Base-by-base conservation (phyloP, 2,113 vertebrate species). In the Zootoca vivipara region DNA sequence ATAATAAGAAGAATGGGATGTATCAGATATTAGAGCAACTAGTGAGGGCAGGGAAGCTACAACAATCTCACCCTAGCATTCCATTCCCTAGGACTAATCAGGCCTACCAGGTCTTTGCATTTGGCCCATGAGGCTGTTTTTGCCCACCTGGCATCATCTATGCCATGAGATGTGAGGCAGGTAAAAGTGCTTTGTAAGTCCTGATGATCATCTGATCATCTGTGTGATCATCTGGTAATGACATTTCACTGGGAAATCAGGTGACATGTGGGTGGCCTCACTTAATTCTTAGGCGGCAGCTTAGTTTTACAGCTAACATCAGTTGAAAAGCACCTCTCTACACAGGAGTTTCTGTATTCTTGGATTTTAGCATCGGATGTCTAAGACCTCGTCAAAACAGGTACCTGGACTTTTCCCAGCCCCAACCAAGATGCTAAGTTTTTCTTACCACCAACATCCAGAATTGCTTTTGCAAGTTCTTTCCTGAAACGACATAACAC, bases 401-500 rank as follows among this genome's bases (percentile, higher is more conserved):
- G 62, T 24, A 65, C 4, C 40, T 65, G 64, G 15, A 33, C 78
- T 67, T 78, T 67, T 22, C 64, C 62, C 56, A 46, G 18, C 18
- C 22, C 62, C 24, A 20, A 69, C 35, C n/a, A 86, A 89, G 83
- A 35, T 20, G 80, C 62, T 33, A 74, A 89, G 10, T 18, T 80
- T 13, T 88, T 89, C 97, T 97, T 98, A 98, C 98, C 98, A 93
- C 98, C 98, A 95, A 95, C 96, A 3, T 97, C 96, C 91, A 97
- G 88, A 85, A 98, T 87, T 28, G 92, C 93, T 95, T 96, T 96
- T 87, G 97, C 97, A 91, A 98, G 90, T 77, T 97, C 93, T 92
- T 96, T 96, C 95, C 98, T 98, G 95, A 89, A 97, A 97, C 2
- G 80, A 73, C 42, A 92, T 26, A 85, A 92, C 0, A 10, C 1